These are phyloP conservation scores for Leucopsar rothschildi DNA, from an alignment of 2,113 vertebrate genomes.

Conservation along the genomic window DNA sequence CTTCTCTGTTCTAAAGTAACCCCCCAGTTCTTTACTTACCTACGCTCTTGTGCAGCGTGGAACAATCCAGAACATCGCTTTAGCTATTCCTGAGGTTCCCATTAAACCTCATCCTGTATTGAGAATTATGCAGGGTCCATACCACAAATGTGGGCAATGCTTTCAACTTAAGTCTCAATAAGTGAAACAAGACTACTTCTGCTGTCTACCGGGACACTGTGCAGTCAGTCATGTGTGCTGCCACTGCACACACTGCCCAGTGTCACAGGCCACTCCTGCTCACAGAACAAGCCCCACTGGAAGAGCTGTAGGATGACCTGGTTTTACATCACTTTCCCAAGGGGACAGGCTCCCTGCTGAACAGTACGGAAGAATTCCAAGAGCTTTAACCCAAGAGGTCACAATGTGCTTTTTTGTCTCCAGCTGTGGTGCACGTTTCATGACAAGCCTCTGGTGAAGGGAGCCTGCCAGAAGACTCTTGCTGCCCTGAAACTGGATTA, in stretches of 20 bases:
- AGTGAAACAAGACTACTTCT: rapidly evolving
- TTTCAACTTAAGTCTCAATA: not conserved
- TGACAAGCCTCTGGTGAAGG: conserved; percentile 79
- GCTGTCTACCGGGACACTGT: rapidly evolving
- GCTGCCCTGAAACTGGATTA: conserved; percentile 85
- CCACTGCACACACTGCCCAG: rapidly evolving
- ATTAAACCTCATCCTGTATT: rapidly evolving
- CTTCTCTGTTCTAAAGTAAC: not conserved
- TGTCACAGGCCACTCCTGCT: not conserved
- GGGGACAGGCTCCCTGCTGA: not conserved
- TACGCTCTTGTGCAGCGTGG: rapidly evolving
- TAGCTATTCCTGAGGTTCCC: not conserved
- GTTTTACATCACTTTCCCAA: not conserved
- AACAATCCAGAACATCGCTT: not conserved
- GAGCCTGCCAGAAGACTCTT: conserved; percentile 85
- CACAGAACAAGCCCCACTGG: not conserved
- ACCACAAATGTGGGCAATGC: rapidly evolving
- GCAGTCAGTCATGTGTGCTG: not conserved
- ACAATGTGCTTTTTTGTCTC: not conserved
- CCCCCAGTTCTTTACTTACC: rapidly evolving
- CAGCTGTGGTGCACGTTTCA: conserved; percentile 93
- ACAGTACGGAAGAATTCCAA: not conserved
- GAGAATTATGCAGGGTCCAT: not conserved
- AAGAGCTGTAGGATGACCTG: not conserved
- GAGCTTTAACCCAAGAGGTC: not conserved